Evolutionary conservation across 2,113 vertebrate species (phyloP).

Genomic region (Melanerpes formicivorus): DNA sequence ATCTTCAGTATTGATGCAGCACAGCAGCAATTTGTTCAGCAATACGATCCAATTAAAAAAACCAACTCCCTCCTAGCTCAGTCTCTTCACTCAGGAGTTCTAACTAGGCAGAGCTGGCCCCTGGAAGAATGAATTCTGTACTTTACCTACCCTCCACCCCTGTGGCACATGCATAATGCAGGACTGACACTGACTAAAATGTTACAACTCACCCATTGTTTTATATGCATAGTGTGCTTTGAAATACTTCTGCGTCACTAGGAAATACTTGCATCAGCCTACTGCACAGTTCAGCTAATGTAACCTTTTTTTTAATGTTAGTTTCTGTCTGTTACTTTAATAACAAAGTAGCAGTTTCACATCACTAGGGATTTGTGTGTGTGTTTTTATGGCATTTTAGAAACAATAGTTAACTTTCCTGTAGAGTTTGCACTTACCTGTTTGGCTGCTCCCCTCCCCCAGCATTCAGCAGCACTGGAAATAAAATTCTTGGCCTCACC

Average conservation of each 20-base stretch:
- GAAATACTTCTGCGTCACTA: not conserved
- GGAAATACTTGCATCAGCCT: not conserved
- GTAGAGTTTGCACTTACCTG: not conserved
- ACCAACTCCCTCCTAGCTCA: not conserved
- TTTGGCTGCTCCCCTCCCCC: not conserved
- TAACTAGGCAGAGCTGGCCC: not conserved
- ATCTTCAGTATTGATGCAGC: not conserved
- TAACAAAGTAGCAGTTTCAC: not conserved
- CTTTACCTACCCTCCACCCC: not conserved
- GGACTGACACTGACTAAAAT: not conserved
- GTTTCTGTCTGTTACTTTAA: not conserved
- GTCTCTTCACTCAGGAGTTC: rapidly evolving
- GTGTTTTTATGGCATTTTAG: not conserved
- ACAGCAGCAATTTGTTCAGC: not conserved
- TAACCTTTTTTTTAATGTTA: not conserved
- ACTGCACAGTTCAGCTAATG: not conserved
- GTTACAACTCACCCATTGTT: not conserved
- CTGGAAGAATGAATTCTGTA: not conserved
- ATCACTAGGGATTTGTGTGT: not conserved
- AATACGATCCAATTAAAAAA: not conserved
- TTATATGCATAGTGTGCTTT: not conserved
- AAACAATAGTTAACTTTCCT: not conserved
- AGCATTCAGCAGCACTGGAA: not conserved
- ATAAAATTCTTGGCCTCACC: not conserved
- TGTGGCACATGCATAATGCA: not conserved